Conservation (phyloP, 2,888 invertebrate genomes). For the Heteromurus nitidus region DNA sequence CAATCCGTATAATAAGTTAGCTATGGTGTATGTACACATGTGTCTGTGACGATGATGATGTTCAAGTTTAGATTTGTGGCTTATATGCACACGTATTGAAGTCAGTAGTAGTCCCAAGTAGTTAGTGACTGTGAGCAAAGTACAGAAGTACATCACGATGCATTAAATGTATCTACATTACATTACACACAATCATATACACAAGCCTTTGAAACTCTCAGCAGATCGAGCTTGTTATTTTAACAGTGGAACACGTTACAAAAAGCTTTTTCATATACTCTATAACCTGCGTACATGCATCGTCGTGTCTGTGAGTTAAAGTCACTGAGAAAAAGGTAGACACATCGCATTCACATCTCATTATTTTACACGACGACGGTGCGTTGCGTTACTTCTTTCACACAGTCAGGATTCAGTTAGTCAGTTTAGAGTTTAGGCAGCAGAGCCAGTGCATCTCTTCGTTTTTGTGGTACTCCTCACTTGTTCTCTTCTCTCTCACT, state of each 20-base stretch:
- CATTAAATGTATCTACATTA: no score
- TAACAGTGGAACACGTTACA: constrained; percentile 16
- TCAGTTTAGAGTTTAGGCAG: no score
- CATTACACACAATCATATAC: not conserved
- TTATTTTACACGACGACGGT: constrained; percentile 32
- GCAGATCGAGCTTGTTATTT: constrained; percentile 34
- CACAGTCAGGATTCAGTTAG: constrained; percentile 31
- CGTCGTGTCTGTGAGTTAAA: constrained; percentile 7
- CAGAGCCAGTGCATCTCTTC: constrained; percentile 38
- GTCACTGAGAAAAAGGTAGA: constrained; percentile 22
- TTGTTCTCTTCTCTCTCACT: no score
- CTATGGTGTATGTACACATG: not conserved
- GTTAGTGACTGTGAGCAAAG: constrained; percentile 20
- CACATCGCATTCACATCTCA: constrained; percentile 16
- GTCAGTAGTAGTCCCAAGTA: not conserved
- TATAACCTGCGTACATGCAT: not conserved
- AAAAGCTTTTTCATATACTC: no score
- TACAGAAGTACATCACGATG: constrained; percentile 23
- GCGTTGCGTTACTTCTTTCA: constrained; percentile 4
- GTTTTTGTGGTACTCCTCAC: no score
- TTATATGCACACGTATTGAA: not conserved
- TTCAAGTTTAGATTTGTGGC: not conserved
- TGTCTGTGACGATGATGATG: constrained; percentile 31
- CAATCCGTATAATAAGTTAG: constrained; percentile 1
- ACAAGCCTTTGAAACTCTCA: constrained; percentile 26